Percentiles rank a stretch among this genome's conserved stretches.
These are phyloP conservation scores for Drosophila flavopinicola DNA, from an alignment of 2,888 invertebrate species.

Conservation along the genomic window DNA sequence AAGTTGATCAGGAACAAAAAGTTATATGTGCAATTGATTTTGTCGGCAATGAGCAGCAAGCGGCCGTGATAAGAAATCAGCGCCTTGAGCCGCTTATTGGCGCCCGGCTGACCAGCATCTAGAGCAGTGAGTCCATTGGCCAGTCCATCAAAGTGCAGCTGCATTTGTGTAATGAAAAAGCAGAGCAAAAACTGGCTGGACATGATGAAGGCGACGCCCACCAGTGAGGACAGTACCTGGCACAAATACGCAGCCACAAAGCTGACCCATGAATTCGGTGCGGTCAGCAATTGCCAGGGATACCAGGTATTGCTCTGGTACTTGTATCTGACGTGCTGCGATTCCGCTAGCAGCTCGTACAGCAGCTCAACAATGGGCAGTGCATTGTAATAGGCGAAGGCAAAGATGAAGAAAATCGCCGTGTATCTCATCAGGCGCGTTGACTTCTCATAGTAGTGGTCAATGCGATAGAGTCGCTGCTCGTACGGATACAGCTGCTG, in stretches of 20 bases:
- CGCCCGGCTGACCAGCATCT: conserved; percentile 46
- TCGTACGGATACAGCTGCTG: conserved; percentile 19
- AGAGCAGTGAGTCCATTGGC: conserved; percentile 51
- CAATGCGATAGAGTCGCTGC: conserved; percentile 41
- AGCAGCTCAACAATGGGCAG: conserved; percentile 64
- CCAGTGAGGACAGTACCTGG: conserved; percentile 63
- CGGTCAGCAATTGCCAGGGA: conserved; percentile 70
- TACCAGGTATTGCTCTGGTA: conserved; percentile 82
- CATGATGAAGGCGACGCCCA: conserved; percentile 65
- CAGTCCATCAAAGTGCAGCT: conserved; percentile 75
- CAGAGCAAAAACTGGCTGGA: conserved; percentile 70
- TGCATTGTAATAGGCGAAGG: conserved; percentile 64
- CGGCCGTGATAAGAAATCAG: conserved; percentile 71
- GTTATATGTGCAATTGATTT: conserved; percentile 74
- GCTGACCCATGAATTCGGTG: conserved; percentile 32
- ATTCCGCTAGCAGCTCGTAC: conserved; percentile 53
- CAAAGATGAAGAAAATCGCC: conserved; percentile 60
- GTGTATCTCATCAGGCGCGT: conserved; percentile 59
- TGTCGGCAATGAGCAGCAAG: conserved; percentile 51
- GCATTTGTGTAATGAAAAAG: conserved; percentile 74
- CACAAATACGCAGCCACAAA: conserved; percentile 59
- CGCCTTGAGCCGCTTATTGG: conserved; percentile 59
- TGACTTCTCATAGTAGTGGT: conserved; percentile 54
- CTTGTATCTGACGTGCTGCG: conserved; percentile 48
- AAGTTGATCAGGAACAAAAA: conserved; percentile 73